phyloP scores from a whole-genome alignment of 2,797 vertebrate species.

The Benthosema pterotum region DNA sequence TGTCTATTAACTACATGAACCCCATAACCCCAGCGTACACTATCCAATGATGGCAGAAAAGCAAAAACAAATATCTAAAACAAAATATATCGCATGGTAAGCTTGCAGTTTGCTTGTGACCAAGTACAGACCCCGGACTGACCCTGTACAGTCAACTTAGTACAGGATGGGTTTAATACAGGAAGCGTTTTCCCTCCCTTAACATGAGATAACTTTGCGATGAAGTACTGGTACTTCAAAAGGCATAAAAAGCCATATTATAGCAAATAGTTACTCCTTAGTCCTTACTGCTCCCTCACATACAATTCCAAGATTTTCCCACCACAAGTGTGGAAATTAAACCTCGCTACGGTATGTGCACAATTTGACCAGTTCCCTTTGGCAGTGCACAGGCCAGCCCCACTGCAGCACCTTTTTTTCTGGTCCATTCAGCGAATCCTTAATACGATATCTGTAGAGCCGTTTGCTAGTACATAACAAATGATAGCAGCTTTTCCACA shows the following conservation, averaged over 20 bases:
- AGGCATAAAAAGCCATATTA: not conserved
- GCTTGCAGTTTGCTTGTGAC: too few species aligned
- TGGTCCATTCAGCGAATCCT: constrained; percentile 20
- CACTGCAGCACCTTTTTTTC: constrained; percentile 24
- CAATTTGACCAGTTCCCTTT: constrained; percentile 37
- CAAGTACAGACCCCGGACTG: too few species aligned
- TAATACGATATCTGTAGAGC: constrained; percentile 25
- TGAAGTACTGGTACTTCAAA: not conserved
- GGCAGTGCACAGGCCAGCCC: constrained; percentile 24
- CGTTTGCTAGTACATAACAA: constrained; percentile 32
- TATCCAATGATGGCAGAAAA: too few species aligned
- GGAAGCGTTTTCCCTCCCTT: too few species aligned
- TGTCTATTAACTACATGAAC: too few species aligned
- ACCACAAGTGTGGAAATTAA: constrained; percentile 44
- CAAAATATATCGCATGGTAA: too few species aligned
- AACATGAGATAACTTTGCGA: not conserved
- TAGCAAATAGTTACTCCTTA: not conserved
- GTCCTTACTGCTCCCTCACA: not conserved
- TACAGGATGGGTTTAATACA: too few species aligned
- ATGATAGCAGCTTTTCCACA: constrained; percentile 23
- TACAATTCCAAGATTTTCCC: constrained; percentile 45
- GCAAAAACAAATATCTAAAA: too few species aligned
- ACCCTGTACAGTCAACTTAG: too few species aligned
- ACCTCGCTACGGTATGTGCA: constrained; percentile 32
- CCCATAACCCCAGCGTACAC: too few species aligned